Base-by-base conservation (phyloP, 2,113 vertebrate genomes). In the Sakesphorus luctuosus region DNA sequence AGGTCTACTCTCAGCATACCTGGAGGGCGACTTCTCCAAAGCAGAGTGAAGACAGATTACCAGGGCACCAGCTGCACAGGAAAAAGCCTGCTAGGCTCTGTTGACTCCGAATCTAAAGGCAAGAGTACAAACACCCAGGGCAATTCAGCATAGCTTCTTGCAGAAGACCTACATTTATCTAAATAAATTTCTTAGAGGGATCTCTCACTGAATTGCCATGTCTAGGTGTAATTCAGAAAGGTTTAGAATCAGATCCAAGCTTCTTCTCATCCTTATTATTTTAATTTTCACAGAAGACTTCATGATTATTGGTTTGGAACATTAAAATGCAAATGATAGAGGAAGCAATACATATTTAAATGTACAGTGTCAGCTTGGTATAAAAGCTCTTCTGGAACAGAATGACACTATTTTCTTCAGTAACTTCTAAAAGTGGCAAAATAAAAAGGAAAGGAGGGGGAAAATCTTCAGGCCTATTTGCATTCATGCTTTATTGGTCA, bases 321-420 rank as follows among this genome's bases (percentile, higher is more conserved):
- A 98, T 98, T 97, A 97, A 98, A 97, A 98, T 98, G 98, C 98
- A 98, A 98, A 98, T 97, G 95, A 98, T 75, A 92, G 97, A 93
- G 93, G 96, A 93, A 92, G 96, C 35, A 26, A 77, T 93, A 58
- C 79, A 84, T 96, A 94, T 97, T 97, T 97, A 96, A 94, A 93
- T 87, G 93, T 92, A 97, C 77, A 79, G 91, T 92, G 79, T 76
- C 93, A 97, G 94, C 90, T 94, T 67, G 76, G 76, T 81, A 81
- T 87, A 82, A 95, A 97, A 92, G 94, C 93, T 66, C 59, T 85
- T 83, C 87, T 89, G 86, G 76, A 90, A 92, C 53, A 78, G 83
- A 96, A 79, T 89, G 81, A 56, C 82, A 87, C 81, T 96, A 66
- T 96, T 87, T 93, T 93, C 95, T 94, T 89, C 67, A 84, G 82